Conservation (phyloP, 2,888 invertebrate genomes). For the Ochropleura plecta region DNA sequence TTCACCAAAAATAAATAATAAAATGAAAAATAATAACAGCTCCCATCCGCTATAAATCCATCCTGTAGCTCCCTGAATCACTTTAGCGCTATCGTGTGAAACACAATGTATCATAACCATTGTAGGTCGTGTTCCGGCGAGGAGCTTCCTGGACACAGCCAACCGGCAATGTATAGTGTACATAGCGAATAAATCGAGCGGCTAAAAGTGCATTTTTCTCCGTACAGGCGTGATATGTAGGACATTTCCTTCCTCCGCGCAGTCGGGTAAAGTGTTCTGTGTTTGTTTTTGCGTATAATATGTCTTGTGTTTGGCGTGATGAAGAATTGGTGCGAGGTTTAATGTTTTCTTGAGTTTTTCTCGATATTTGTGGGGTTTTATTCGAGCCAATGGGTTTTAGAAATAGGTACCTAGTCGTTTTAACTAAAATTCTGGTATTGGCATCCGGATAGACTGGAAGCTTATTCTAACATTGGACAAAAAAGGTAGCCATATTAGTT, state of each 20-base stretch:
- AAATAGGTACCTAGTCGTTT: neutral
- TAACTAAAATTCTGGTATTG: neutral
- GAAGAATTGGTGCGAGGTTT: slow-evolving; percentile 29
- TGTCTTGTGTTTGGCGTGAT: slow-evolving; percentile 44
- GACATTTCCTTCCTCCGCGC: slow-evolving; percentile 71
- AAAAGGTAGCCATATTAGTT: neutral
- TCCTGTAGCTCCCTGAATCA: slow-evolving; percentile 72
- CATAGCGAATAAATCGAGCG: slow-evolving; percentile 71
- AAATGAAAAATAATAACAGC: slow-evolving; percentile 50
- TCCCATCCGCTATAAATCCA: slow-evolving; percentile 63
- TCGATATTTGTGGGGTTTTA: neutral
- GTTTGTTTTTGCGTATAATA: slow-evolving; percentile 54
- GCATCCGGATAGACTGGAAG: neutral
- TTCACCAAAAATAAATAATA: slow-evolving; percentile 32
- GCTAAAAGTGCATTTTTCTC: slow-evolving; percentile 72
- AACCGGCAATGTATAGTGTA: slow-evolving; percentile 72
- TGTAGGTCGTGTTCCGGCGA: slow-evolving; percentile 79
- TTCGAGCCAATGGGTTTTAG: neutral
- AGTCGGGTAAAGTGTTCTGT: slow-evolving; percentile 65
- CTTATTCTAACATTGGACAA: neutral
- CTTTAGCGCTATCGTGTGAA: slow-evolving; percentile 85
- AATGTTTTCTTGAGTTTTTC: neutral
- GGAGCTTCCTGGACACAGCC: slow-evolving; percentile 68
- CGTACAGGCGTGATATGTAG: slow-evolving; percentile 66
- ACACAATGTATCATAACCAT: slow-evolving; percentile 85